phyloP scores from a whole-genome alignment of 2,113 vertebrate species.

The Chamaea fasciata region DNA sequence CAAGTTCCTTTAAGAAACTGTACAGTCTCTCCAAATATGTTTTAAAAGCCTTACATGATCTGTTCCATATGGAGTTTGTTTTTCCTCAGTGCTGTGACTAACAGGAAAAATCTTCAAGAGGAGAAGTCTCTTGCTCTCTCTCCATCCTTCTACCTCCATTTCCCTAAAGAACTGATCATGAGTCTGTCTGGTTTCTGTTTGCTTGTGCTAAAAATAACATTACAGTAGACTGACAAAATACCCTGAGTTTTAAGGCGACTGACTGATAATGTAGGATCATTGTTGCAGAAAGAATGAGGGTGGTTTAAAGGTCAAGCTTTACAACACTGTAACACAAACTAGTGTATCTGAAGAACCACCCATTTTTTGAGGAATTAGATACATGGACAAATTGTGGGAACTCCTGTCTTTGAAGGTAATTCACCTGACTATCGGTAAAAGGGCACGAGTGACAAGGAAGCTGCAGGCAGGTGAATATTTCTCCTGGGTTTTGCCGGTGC shows the following conservation, averaged over 20 bases:
- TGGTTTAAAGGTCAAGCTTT: background rate
- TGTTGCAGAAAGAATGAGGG: background rate
- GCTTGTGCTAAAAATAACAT: constrained; percentile 21
- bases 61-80: constrained; percentile 55
- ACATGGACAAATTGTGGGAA: background rate
- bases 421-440: background rate
- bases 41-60: constrained; percentile 49
- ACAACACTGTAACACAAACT: background rate
- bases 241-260: background rate
- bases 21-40: constrained; percentile 17
- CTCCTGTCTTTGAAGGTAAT: background rate
- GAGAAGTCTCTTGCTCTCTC: constrained; percentile 39
- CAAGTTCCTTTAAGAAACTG: constrained; percentile 32
- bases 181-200: constrained; percentile 38
- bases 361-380: background rate
- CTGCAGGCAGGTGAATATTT: background rate
- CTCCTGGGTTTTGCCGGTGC: background rate
- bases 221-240: background rate
- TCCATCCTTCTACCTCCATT: constrained; percentile 6
- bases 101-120: constrained; percentile 54
- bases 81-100: constrained; percentile 46
- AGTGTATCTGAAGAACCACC: background rate
- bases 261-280: background rate
- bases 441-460: background rate
- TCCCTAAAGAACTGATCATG: constrained; percentile 6